Conservation (phyloP, 2,888 invertebrate species). For the Torymus tubicola region DNA sequence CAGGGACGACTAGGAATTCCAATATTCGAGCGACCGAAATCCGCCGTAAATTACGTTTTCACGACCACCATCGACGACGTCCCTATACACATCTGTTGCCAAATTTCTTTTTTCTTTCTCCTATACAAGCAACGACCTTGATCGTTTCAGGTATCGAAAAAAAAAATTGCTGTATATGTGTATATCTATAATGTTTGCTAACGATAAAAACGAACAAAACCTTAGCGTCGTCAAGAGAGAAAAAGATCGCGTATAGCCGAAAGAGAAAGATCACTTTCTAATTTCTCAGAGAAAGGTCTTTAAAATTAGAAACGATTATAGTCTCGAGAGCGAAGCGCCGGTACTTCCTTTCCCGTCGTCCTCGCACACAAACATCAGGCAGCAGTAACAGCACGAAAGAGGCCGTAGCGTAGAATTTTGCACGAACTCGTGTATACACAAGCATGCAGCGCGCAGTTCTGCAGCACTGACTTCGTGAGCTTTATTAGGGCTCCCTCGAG, state of each 20-base stretch:
- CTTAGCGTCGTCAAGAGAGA: too few species aligned
- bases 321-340: slow-evolving; percentile 17
- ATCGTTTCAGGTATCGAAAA: not conserved
- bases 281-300: slow-evolving; percentile 52
- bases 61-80: too few species aligned
- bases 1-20: too few species aligned
- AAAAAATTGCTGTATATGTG: not conserved
- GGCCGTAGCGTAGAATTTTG: too few species aligned
- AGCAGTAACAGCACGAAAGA: not conserved
- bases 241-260: not conserved
- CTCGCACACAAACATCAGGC: not conserved
- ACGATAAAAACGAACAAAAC: too few species aligned
- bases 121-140: too few species aligned
- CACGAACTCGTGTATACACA: too few species aligned
- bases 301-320: slow-evolving; percentile 44
- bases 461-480: slow-evolving; percentile 45
- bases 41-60: too few species aligned
- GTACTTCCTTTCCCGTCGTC: slow-evolving; percentile 10
- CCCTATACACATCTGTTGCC: too few species aligned
- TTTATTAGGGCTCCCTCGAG: slow-evolving; percentile 59
- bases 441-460: too few species aligned
- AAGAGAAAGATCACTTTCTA: slow-evolving; percentile 53
- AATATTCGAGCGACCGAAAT: too few species aligned
- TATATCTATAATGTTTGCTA: not conserved
- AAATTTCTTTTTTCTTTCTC: too few species aligned